Conservation (phyloP, 2,888 invertebrate genomes). For the Oxycera nigricornis region DNA sequence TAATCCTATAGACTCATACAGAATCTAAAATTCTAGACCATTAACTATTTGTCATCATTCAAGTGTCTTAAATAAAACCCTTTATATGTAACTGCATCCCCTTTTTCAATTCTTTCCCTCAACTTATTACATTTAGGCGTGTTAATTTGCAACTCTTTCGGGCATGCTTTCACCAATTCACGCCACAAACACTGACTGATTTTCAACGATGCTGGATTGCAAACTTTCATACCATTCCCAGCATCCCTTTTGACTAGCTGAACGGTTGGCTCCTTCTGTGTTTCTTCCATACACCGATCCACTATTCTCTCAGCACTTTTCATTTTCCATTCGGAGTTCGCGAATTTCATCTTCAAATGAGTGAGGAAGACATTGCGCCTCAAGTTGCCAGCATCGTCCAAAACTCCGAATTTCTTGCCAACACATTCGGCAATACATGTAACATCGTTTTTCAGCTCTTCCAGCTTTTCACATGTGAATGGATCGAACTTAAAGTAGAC, state of each 20-base stretch:
- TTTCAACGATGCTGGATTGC: conserved; percentile 49
- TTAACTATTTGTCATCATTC: conserved; percentile 26
- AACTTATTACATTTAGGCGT: conserved; percentile 50
- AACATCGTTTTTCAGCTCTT: conserved; percentile 49
- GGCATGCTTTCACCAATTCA: conserved; percentile 50
- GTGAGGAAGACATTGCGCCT: conserved; percentile 49
- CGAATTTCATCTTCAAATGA: conserved; percentile 46
- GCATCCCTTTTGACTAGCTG: conserved; percentile 35
- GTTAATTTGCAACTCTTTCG: conserved; percentile 50
- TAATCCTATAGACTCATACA: neutral
- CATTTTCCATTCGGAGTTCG: conserved; percentile 48
- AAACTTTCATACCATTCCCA: conserved; percentile 41
- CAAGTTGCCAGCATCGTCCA: conserved; percentile 49
- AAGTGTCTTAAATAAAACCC: conserved; percentile 36
- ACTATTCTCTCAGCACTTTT: conserved; percentile 48
- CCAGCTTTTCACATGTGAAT: conserved; percentile 50
- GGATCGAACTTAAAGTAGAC: conserved; percentile 49
- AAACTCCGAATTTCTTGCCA: conserved; percentile 47
- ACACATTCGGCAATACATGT: conserved; percentile 51
- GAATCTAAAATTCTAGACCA: neutral
- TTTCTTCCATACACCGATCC: conserved; percentile 50
- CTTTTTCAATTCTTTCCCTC: conserved; percentile 49
- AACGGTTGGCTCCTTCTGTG: conserved; percentile 35
- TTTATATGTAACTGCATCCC: conserved; percentile 41
- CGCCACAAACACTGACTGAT: conserved; percentile 51